A percentile compares a stretch with the other conserved stretches of the same genome.
phyloP scores from a whole-genome alignment of 2,797 vertebrate genomes.

The Sebastiscus albofasciatus region DNA sequence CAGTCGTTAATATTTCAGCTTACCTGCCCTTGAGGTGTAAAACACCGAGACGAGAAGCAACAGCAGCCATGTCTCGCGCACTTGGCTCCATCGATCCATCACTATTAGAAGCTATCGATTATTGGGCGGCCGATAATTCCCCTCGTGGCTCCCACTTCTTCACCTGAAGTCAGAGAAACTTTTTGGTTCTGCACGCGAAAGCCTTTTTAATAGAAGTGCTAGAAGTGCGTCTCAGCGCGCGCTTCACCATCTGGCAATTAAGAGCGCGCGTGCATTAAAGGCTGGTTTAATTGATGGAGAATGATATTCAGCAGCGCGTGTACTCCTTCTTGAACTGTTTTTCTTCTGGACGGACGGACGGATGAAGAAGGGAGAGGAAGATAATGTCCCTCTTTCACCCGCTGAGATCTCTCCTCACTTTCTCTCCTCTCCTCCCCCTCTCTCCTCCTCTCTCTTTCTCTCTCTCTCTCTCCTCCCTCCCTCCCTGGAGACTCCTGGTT shows the following conservation, averaged over 20 bases:
- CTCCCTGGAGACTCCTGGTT: constrained; percentile 8
- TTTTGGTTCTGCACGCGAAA: constrained; percentile 2
- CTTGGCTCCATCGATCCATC: constrained; percentile 63
- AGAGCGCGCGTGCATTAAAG: constrained; percentile 15
- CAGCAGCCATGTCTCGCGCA: constrained; percentile 43
- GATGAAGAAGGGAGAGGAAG: constrained; percentile 24
- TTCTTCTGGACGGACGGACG: constrained; percentile 21
- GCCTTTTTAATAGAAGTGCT: background rate
- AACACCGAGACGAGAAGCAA: constrained; percentile 45
- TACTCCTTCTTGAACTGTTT: background rate
- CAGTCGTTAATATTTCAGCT: background rate
- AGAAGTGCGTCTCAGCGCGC: constrained; percentile 3
- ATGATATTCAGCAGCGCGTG: background rate
- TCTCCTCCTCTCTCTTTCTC: constrained; percentile 5
- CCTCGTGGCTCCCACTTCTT: constrained; percentile 11
- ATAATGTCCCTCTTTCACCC: constrained; percentile 40
- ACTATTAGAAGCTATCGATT: background rate
- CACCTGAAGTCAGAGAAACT: constrained; percentile 42
- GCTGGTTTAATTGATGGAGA: background rate
- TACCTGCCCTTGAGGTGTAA: constrained; percentile 68
- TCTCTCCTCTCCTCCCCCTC: constrained; percentile 47
- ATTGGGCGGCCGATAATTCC: background rate
- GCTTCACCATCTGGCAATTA: constrained; percentile 20
- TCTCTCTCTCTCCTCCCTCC: background rate
- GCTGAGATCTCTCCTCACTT: constrained; percentile 59